Evolutionary conservation across 2,113 vertebrate species (phyloP).

Genomic region (Pluvialis apricaria): DNA sequence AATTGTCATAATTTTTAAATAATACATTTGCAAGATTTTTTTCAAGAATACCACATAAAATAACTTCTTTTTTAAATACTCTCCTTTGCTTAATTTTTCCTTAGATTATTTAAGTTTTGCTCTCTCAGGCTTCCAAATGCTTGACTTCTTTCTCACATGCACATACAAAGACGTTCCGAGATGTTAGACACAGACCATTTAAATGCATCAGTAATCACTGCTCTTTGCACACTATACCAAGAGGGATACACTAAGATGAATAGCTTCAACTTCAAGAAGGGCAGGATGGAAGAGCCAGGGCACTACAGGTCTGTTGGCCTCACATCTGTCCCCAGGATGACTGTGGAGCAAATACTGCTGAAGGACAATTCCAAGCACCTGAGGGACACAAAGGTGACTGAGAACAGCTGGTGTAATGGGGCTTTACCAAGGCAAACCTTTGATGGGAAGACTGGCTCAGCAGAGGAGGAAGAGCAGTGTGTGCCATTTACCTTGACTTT

Average conservation of each 20-base stretch:
- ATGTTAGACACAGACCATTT: neutral
- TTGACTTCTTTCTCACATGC: neutral
- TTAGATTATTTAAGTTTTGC: neutral
- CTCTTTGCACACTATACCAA: neutral
- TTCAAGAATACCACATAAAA: neutral
- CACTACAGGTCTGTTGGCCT: neutral
- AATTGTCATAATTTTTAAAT: neutral
- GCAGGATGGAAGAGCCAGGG: neutral
- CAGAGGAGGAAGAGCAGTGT: neutral
- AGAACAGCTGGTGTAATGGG: neutral
- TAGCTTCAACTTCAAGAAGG: neutral
- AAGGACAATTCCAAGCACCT: neutral
- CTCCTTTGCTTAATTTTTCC: neutral
- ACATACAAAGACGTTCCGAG: accelerated
- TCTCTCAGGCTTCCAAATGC: neutral
- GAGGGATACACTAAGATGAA: neutral
- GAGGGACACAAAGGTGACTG: neutral
- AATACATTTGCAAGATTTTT: neutral
- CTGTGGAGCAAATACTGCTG: neutral
- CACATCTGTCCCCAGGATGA: neutral
- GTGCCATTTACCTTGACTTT: neutral
- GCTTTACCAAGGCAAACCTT: neutral
- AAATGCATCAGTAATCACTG: neutral
- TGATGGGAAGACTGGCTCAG: neutral
- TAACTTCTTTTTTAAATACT: neutral